Base-by-base conservation (phyloP, 1,140 invertebrate genomes). In the Drosophila obscura region DNA sequence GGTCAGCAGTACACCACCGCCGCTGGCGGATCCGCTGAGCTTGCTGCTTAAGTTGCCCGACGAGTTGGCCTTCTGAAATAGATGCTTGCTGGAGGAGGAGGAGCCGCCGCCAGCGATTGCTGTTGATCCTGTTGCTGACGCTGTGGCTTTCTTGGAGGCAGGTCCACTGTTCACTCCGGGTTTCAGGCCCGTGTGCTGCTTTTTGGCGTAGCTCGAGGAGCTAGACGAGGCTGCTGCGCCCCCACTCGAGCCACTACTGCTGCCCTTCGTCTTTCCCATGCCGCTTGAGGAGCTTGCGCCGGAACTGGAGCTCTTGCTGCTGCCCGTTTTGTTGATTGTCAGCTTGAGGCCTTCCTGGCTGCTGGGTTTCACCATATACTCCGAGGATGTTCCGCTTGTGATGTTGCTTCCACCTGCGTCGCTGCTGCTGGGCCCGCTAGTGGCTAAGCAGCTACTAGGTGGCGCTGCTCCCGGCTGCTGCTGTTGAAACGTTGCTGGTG, bases 261-360 rank as follows among this genome's bases (percentile, higher is more conserved):
- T 49, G 65, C 35, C 50, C 8, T 71, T 71, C 0, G 65, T 16
- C 19, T 71, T 71, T 9, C 26, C 65, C 46, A 58, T 52, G 13
- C 65, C 35, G 6, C 52, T 49, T 51, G 65, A 49, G 11, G 28
- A 35, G 16, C 66, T 44, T 49, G 63, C 28, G 46, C 44, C 62
- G 6, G 60, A 26, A 41, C 52, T 31, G 22, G 51, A 56, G 48
- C 57, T 59, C 50, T 78, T 78, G 50, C 57, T 83, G 65, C 67
- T 89, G 41, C 77, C 77, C 1, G 96, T 96, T 93, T 97, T 97
- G 80, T 97, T 97, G 7, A 97, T 97, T 0, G 96, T 98, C 53
- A 98, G 94, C 90, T 97, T 98, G 92, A 97, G 96, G 0, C 96
- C 96, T 80, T 97, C 96, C 46, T 89, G 85, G 62, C 96, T 96